Percentiles rank a stretch among this genome's conserved stretches.
Conservation (phyloP, 2,888 invertebrate species). For the Xestia ashworthii region DNA sequence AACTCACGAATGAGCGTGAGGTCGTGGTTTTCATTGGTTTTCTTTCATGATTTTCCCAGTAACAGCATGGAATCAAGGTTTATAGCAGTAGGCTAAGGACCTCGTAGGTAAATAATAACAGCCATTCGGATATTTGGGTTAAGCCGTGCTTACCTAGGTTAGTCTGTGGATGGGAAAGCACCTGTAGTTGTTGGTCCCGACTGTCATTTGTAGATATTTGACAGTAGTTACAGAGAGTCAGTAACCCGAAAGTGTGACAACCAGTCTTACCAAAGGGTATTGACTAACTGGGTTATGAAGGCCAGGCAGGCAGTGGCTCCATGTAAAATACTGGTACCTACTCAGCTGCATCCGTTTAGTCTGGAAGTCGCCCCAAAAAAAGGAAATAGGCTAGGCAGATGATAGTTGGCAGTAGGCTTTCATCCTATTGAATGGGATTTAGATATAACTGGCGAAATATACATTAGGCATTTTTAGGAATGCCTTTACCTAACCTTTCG, state of each 20-base stretch:
- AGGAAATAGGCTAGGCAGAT: too few species aligned
- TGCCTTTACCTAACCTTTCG: background rate
- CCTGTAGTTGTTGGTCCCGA: too few species aligned
- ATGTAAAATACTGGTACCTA: too few species aligned
- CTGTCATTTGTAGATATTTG: background rate
- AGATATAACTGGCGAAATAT: background rate
- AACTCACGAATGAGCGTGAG: too few species aligned
- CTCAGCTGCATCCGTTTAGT: background rate
- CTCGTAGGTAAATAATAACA: background rate
- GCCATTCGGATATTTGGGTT: background rate
- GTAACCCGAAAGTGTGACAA: too few species aligned
- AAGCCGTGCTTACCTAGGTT: too few species aligned
- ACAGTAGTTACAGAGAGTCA: background rate
- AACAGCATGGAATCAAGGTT: fast-evolving
- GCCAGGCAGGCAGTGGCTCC: background rate
- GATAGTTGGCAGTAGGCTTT: background rate
- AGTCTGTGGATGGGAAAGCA: too few species aligned
- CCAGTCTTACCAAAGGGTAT: background rate
- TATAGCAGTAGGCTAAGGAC: too few species aligned
- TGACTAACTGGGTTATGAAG: background rate
- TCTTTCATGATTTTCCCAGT: background rate
- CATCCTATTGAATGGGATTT: background rate
- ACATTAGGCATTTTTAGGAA: background rate
- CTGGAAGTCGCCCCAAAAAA: background rate
- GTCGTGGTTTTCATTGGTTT: background rate